Conservation (phyloP, 2,113 vertebrate species). For the Caracal caracal region DNA sequence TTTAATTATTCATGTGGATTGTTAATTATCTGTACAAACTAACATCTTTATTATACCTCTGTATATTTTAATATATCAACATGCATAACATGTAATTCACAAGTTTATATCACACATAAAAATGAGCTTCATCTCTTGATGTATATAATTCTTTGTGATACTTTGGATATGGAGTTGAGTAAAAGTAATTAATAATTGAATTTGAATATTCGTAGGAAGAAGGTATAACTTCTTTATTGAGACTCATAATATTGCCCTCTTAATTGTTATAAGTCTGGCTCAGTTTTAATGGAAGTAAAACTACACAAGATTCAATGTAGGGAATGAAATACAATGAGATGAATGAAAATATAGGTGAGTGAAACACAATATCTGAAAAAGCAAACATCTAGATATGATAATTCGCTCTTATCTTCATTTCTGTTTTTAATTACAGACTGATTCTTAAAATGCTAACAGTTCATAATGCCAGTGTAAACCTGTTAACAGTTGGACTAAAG, state of each 20-base stretch:
- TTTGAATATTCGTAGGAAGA: background rate
- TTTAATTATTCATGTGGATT: background rate
- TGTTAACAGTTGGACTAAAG: conserved; percentile 89
- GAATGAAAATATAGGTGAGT: background rate
- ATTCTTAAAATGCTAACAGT: conserved; percentile 91
- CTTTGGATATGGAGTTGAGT: background rate
- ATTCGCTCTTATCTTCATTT: background rate
- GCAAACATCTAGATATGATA: background rate
- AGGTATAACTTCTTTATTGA: background rate
- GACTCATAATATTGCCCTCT: background rate
- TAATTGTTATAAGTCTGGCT: background rate
- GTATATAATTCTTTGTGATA: background rate
- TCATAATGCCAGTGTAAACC: conserved; percentile 85
- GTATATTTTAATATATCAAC: background rate
- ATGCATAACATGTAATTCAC: background rate
- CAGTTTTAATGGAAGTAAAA: background rate
- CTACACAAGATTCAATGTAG: background rate
- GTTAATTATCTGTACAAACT: background rate
- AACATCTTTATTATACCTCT: conserved; percentile 15
- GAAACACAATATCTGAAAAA: background rate
- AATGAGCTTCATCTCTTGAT: background rate
- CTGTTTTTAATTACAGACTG: conserved; percentile 85
- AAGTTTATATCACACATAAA: background rate
- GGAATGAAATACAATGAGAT: background rate
- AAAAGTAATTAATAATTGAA: background rate